A percentile compares a stretch with the other conserved stretches of the same genome.
Conservation (phyloP, 2,888 invertebrate genomes). For the Silvanus unidentatus region DNA sequence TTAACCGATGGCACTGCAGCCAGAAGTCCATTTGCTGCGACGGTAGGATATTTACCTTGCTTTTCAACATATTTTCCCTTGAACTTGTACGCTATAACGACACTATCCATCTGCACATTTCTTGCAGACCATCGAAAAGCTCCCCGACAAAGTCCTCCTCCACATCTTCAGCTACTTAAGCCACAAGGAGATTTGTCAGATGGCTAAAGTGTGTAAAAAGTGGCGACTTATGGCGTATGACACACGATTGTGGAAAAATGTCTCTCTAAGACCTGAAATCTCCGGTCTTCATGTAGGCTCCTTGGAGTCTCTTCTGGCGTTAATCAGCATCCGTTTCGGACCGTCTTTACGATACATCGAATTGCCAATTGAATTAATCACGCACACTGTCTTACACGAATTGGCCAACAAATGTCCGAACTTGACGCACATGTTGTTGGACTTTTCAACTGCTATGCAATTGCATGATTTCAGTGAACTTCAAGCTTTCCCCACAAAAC, state of each 20-base stretch:
- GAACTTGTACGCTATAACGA: no score
- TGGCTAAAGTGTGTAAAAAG: conserved; percentile 91
- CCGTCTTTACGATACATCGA: conserved; percentile 87
- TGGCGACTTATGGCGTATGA: conserved; percentile 96
- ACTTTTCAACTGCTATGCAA: conserved; percentile 99
- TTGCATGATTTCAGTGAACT: conserved; percentile 98
- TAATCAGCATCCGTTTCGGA: conserved; percentile 85
- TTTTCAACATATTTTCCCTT: background rate
- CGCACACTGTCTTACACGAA: conserved; percentile 94
- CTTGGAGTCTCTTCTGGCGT: conserved; percentile 76
- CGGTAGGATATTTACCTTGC: no score
- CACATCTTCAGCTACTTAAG: conserved; percentile 91
- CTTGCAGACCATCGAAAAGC: conserved; percentile 87
- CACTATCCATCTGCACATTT: no score
- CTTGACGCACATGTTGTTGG: conserved; percentile 90
- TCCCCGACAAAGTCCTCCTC: conserved; percentile 93
- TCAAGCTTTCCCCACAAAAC: conserved; percentile 96
- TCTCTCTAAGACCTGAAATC: conserved; percentile 93
- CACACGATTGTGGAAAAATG: conserved; percentile 90
- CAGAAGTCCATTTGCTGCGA: conserved; percentile 76
- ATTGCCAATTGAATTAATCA: conserved; percentile 92
- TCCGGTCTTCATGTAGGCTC: conserved; percentile 90
- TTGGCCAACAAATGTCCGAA: conserved; percentile 94
- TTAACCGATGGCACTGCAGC: conserved; percentile 71
- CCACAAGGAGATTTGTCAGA: conserved; percentile 88